Evolutionary conservation across 1,140 invertebrate species (phyloP).

Genomic region (Pentalonia nigronervosa): DNA sequence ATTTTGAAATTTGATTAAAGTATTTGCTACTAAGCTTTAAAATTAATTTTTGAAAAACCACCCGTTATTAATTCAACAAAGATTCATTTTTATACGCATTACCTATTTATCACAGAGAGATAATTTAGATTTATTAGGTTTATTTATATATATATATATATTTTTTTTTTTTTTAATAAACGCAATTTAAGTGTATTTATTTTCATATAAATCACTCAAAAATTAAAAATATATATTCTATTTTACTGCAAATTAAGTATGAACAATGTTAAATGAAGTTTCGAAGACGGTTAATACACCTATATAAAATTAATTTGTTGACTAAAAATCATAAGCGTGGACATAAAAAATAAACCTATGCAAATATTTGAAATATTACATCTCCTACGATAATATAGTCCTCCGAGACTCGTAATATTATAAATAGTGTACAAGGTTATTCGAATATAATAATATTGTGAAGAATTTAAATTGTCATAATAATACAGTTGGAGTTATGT

Average conservation of each 20-base stretch:
- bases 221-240: not conserved
- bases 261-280: not conserved
- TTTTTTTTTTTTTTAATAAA: no score
- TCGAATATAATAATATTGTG: not conserved
- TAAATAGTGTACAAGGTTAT: slow-evolving; percentile 1
- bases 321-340: not conserved
- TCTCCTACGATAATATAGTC: not conserved
- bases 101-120: no score
- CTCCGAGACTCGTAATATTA: not conserved
- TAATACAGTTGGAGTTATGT: not conserved
- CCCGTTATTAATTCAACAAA: no score
- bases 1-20: no score
- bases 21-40: no score
- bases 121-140: no score
- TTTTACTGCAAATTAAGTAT: not conserved
- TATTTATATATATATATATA: no score
- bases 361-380: not conserved
- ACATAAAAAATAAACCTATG: not conserved
- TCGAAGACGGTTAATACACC: not conserved
- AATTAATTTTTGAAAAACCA: no score
- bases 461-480: slow-evolving; percentile 5
- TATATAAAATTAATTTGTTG: not conserved
- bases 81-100: no score
- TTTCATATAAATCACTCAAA: no score
- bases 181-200: no score